These are phyloP conservation scores for Rhynchonycteris naso DNA, from an alignment of 2,797 vertebrate species.

Conservation along the genomic window DNA sequence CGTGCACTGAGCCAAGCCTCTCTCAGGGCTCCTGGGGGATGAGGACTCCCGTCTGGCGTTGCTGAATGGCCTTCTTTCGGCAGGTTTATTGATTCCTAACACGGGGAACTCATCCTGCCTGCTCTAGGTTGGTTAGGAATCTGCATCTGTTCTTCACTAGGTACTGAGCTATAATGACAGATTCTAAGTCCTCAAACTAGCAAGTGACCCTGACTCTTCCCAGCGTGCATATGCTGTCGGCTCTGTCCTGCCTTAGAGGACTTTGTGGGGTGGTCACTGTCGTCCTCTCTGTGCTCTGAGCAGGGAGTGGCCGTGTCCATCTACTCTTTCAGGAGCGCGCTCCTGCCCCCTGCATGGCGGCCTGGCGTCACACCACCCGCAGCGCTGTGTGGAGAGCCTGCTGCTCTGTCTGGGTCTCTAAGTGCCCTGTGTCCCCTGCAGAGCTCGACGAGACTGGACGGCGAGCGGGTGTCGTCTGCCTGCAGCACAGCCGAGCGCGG, in stretches of 20 bases:
- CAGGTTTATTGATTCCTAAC: background rate
- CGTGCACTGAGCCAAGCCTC: too few relatives aligned
- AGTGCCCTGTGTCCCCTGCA: conserved; percentile 79
- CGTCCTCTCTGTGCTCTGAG: background rate
- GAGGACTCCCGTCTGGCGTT: background rate
- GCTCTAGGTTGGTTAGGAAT: background rate
- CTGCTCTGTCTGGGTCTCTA: background rate
- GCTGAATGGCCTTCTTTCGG: background rate
- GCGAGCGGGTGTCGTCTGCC: conserved; percentile 87
- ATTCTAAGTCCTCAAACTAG: background rate
- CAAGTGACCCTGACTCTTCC: background rate
- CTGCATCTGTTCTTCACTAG: background rate
- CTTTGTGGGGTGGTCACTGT: background rate
- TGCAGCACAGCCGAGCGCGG: conserved; percentile 88
- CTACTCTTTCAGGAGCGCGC: background rate
- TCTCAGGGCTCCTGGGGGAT: too few relatives aligned
- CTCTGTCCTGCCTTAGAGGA: background rate
- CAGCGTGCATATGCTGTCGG: accelerated
- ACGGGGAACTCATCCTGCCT: accelerated
- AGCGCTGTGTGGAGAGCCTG: background rate
- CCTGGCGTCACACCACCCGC: background rate
- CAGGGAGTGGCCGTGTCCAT: background rate
- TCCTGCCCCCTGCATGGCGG: background rate
- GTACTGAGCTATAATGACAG: background rate
- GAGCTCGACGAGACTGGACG: conserved; percentile 95